Base-by-base conservation (phyloP, 2,797 vertebrate species). In the Bucorvus abyssinicus region DNA sequence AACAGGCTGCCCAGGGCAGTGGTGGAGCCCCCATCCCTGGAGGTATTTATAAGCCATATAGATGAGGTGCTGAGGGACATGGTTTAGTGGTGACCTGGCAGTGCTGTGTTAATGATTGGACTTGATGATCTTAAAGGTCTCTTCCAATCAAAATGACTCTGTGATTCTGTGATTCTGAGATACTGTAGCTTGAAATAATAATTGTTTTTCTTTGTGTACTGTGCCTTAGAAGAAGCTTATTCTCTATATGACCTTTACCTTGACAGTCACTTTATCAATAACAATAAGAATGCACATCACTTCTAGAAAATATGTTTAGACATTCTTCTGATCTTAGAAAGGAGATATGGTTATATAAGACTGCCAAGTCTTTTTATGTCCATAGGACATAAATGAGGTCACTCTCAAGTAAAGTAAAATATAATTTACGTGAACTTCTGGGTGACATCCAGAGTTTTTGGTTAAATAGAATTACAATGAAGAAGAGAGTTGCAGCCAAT, bases 361-460 rank as follows among this genome's bases (percentile, higher is more conserved):
- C 26, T 53, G n/a, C 14, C 52, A 84, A 81, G 24, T 47, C 52
- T 82, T 95, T 91, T 89, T 47, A 50, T 64, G 75, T 38, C 63
- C 1, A 2, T 45, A 76, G 44, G 47, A 84, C 52, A 47, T 36
- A 57, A 45, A 16, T 27, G 20, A 90, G 75, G 47, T 91, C 83
- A 73, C 42, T 45, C 55, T 88, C 47, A 79, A 87, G 20, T 68
- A 50, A 74, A 64, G 38, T 34, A 86, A 89, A 87, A 74, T 52
- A 56, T 23, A 65, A 69, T 56, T 71, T 87, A 61, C 59, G 17
- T 69, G 61, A 94, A 82, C 17, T 40, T 79, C 61, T 81, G 93
- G 30, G 55, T 87, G 74, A 70, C n/a, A 94, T 88, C 77, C 50
- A 60, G 82, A 77, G 59, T 29, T 30, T 82, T 90, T 87, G 77